Base-by-base conservation (phyloP, 35 echinoderm and acorn worm species). In the Ophioderma brevispina region DNA sequence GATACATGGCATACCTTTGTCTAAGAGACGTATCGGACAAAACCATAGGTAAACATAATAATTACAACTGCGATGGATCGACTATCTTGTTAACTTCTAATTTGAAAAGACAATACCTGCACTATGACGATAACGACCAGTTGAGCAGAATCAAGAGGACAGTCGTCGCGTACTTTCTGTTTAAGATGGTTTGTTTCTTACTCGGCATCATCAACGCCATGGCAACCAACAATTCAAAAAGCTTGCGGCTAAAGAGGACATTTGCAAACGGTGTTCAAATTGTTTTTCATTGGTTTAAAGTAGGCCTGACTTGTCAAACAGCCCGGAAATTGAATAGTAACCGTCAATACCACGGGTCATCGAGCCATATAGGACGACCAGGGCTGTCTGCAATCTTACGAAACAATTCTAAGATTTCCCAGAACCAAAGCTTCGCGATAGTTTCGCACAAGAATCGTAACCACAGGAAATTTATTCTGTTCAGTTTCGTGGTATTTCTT, bases 161-260 rank as follows among this genome's bases (percentile, higher is more conserved):
- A 25, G 59, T 70, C 1, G 59, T 70, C 10, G 59, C 59, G 10
- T 15, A 3, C 4, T 6, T 25, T 70, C n/a, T 25, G 17, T 4
- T 17, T 30, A 25, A 3, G 1, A 4, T 3, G 1, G 59, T 15
- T 25, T 18, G 15, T 25, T 70, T 0, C 19, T 39, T 32, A 82
- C 6, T 82, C 33, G 80, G 80, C 33, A 39, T 41, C 80, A 82
- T 31, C 34, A 82, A 34, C 0, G 41, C 34, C 33, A 43, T 39
- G 37, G 80, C 80, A 41, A 43, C 37, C 80, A 82, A 39, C 0
- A 82, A 82, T 39, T 82, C 1, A 82, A 38, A 23, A 82, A 82
- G 17, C 39, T 40, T 0, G 35, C 37, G 1, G 80, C 80, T 38
- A 82, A 34, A 19, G 80, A 82, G 2, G 37, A 82, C 80, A 82